Percentiles rank a stretch among this genome's conserved stretches.
Conservation (phyloP, 2,888 invertebrate genomes). For the Diarsia rubi region DNA sequence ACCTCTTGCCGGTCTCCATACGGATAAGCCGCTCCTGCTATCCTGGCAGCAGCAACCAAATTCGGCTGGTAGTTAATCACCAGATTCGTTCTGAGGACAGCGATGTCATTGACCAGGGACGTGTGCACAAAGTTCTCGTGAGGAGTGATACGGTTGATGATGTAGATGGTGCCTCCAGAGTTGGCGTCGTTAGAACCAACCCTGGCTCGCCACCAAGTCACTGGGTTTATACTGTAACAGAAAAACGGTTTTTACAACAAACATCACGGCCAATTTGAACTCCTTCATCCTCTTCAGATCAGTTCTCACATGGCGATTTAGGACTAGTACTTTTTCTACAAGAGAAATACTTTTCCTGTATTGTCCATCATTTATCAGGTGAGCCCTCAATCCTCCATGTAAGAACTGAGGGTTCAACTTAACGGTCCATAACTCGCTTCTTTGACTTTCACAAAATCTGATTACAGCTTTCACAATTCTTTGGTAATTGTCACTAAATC, state of each 20-base stretch:
- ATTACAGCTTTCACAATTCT: too few relatives aligned
- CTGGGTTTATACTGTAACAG: slow-evolving; percentile 69
- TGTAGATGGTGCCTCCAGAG: slow-evolving; percentile 74
- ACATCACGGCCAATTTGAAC: neutral
- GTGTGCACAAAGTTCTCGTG: slow-evolving; percentile 73
- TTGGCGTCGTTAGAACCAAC: slow-evolving; percentile 77
- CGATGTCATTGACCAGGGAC: slow-evolving; percentile 76
- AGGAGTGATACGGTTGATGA: slow-evolving; percentile 74
- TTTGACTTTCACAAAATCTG: neutral
- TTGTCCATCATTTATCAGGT: too few relatives aligned
- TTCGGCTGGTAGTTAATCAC: slow-evolving; percentile 67
- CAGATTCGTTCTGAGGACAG: slow-evolving; percentile 76
- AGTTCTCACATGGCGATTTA: too few relatives aligned
- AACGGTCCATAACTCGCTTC: neutral
- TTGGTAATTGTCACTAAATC: too few relatives aligned
- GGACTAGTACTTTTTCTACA: too few relatives aligned
- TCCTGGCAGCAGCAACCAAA: slow-evolving; percentile 71
- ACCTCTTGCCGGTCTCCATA: slow-evolving; percentile 72
- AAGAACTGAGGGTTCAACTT: neutral
- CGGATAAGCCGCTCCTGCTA: slow-evolving; percentile 75
- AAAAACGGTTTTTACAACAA: neutral
- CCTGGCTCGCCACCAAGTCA: slow-evolving; percentile 79
- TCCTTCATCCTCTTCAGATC: neutral
- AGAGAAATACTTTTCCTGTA: too few relatives aligned
- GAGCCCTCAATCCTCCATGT: too few relatives aligned